phyloP scores from a whole-genome alignment of 1,140 invertebrate species.

The Leptopilina clavipes region DNA sequence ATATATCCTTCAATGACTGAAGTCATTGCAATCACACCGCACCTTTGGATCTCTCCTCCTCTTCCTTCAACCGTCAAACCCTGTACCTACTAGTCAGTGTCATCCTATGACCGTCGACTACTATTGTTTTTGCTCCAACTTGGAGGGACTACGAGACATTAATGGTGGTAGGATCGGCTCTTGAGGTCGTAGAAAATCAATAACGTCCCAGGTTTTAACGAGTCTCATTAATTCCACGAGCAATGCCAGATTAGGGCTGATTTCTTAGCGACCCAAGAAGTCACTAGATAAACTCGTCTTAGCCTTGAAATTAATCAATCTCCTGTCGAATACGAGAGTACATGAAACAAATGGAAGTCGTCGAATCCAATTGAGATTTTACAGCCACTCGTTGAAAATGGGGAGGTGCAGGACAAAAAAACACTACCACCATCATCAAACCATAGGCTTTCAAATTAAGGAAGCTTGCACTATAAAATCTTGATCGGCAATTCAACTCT shows the following conservation, averaged over 20 bases:
- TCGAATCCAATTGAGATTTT: slow-evolving; percentile 29
- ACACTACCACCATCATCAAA: not conserved
- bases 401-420: not conserved
- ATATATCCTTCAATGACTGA: slow-evolving; percentile 32
- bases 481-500: not conserved
- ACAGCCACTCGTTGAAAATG: not conserved
- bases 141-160: slow-evolving; percentile 23
- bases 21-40: slow-evolving; percentile 33
- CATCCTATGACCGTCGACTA: slow-evolving; percentile 30
- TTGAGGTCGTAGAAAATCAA: slow-evolving; percentile 35
- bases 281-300: slow-evolving; percentile 30
- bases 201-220: slow-evolving; percentile 12
- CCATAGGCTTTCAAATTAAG: slow-evolving; percentile 1
- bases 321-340: slow-evolving; percentile 27
- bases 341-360: slow-evolving; percentile 23
- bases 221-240: slow-evolving; percentile 23
- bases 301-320: slow-evolving; percentile 33
- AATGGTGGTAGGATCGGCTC: slow-evolving; percentile 31
- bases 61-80: slow-evolving; percentile 27
- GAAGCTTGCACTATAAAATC: slow-evolving; percentile 11
- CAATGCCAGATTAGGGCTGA: slow-evolving; percentile 33
- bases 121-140: slow-evolving; percentile 33
- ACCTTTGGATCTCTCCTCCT: slow-evolving; percentile 24
- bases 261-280: not conserved
- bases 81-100: slow-evolving; percentile 33